Evolutionary conservation across 2,113 vertebrate species (phyloP), one percentile per base, ranked within the genome.

Genomic region (Athene cunicularia): DNA sequence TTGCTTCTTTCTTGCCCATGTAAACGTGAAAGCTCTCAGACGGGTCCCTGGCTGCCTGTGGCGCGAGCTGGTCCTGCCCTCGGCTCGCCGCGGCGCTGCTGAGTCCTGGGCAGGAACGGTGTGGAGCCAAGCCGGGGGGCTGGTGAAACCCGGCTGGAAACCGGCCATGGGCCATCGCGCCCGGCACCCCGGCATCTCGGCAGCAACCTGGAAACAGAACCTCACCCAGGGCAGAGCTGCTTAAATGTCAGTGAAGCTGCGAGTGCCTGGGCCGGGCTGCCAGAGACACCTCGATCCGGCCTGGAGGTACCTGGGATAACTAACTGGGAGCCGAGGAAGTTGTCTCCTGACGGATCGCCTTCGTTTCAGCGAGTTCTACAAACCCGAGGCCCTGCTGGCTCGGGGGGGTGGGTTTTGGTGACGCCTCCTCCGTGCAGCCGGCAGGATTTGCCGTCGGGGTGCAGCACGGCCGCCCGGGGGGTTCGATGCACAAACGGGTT

Each of bases 331-430:
- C 37, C 8, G 33, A 32, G 28, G 3, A n/a, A 28, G 35, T 22
- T 2, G 0, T 4, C 32, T 23, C 5, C 13, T 58, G 28, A 4
- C 58, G 11, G 28, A 9, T 24, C 3, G 1, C 49, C 35, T 18
- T 30, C 32, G 0, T 23, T 64, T n/a, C 14, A 13, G n/a, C 35
- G 9, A 2, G 24, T 49, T 27, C 26, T n/a, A 2, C 53, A 17
- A 24, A 20, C 23, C 52, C 14, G 11, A 3, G 35, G 26, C 32
- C 8, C n/a, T 8, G 32, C 49, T 74, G 86, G 41, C 47, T 45
- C 5, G 33, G 33, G 20, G 33, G 10, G 52, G 17, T 62, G 35
- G 35, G 9, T 58, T 55, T 21, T 18, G 5, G 5, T 7, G 15
- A 6, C 1, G 0, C 43, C 64, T 23, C 70, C 76, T 26, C 75